Percentiles rank a stretch among this genome's conserved stretches.
Evolutionary conservation across 1,140 invertebrate species (phyloP).

Genomic region (Holcopasites calliopsidis): DNA sequence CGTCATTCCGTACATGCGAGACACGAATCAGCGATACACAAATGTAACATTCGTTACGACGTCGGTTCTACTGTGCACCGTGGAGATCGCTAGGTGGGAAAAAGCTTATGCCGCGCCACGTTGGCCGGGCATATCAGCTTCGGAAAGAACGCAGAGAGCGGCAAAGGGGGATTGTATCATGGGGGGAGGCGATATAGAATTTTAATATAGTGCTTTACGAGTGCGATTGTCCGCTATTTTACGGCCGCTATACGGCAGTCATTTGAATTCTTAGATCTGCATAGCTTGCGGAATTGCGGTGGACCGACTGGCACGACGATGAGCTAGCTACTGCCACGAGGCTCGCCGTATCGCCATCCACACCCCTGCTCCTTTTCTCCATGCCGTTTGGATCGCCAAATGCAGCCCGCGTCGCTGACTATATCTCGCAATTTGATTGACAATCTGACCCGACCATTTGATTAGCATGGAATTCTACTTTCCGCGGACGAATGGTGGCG

Average conservation of each 20-base stretch:
- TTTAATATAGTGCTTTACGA: slow-evolving; percentile 81
- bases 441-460: too few relatives aligned
- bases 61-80: slow-evolving; percentile 42
- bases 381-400: not conserved
- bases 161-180: slow-evolving; percentile 16
- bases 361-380: slow-evolving; percentile 24
- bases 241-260: slow-evolving; percentile 74
- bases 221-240: slow-evolving; percentile 80
- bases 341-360: slow-evolving; percentile 33
- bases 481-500: slow-evolving; percentile 60
- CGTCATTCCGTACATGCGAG: slow-evolving; percentile 49
- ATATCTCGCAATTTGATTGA: too few relatives aligned
- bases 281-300: slow-evolving; percentile 79
- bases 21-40: slow-evolving; percentile 59
- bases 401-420: slow-evolving; percentile 47
- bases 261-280: slow-evolving; percentile 81
- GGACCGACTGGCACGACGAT: slow-evolving; percentile 62
- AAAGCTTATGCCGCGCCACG: slow-evolving; percentile 29
- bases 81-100: slow-evolving; percentile 57
- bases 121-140: slow-evolving; percentile 11
- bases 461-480: slow-evolving; percentile 78
- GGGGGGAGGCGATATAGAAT: slow-evolving; percentile 75
- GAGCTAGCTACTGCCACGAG: slow-evolving; percentile 22
- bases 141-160: slow-evolving; percentile 22
- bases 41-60: slow-evolving; percentile 46